Conservation (phyloP, 2,113 vertebrate genomes). For the Odobenus rosmarus region DNA sequence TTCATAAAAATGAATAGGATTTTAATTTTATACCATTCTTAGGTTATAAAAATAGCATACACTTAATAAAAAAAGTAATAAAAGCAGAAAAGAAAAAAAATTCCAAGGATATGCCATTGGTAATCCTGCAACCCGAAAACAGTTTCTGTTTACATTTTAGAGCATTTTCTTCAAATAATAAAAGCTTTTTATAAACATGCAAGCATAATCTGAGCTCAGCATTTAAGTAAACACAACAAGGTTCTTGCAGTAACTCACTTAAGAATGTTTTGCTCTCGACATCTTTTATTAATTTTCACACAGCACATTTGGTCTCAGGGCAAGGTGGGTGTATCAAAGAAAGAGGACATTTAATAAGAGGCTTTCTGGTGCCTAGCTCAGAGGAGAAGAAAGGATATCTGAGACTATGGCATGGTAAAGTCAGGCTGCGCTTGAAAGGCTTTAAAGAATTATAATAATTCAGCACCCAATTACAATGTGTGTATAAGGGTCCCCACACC, state of each 20-base stretch:
- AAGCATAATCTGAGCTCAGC: background rate
- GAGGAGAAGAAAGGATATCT: background rate
- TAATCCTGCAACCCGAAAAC: slow-evolving; percentile 22
- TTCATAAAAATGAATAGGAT: slow-evolving; percentile 5
- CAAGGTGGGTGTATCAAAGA: background rate
- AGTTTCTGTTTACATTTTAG: slow-evolving; percentile 36
- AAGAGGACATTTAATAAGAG: background rate
- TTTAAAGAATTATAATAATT: background rate
- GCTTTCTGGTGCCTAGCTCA: background rate
- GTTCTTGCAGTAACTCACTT: background rate
- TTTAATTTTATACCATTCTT: slow-evolving; percentile 25
- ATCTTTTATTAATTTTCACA: background rate
- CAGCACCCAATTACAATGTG: background rate
- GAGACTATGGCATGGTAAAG: background rate
- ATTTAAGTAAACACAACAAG: slow-evolving; percentile 28
- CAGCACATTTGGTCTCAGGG: background rate
- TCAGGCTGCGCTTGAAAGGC: background rate
- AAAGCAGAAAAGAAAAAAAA: background rate
- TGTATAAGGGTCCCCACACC: background rate
- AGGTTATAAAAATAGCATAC: background rate
- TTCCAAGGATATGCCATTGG: background rate
- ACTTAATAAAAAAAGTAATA: slow-evolving; percentile 17
- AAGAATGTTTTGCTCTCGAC: slow-evolving; percentile 20
- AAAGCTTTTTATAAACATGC: background rate
- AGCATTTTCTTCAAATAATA: slow-evolving; percentile 51